Conservation (phyloP, 2,113 vertebrate genomes). For the Cryptotis parvus region DNA sequence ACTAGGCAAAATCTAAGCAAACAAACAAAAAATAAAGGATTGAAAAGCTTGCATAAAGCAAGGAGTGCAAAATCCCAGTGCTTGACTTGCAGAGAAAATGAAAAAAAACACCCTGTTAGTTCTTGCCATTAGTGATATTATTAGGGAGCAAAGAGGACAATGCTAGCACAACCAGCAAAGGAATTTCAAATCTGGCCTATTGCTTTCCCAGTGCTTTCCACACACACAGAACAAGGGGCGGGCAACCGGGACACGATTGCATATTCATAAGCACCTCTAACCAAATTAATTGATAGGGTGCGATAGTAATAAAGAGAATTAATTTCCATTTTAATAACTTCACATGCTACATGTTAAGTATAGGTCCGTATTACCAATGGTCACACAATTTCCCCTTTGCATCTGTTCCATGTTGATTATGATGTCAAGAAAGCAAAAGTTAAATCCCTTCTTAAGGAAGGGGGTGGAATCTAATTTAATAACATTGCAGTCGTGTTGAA, state of each 20-base stretch:
- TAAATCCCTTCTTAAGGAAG: slow-evolving; percentile 72
- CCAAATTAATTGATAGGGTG: slow-evolving; percentile 87
- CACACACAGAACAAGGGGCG: slow-evolving; percentile 68
- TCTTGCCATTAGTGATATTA: not conserved
- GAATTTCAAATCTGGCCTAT: not conserved
- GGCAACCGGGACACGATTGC: slow-evolving; percentile 78
- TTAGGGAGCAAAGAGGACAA: slow-evolving; percentile 34
- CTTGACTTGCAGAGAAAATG: not conserved
- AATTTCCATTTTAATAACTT: slow-evolving; percentile 85
- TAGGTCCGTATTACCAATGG: slow-evolving; percentile 67
- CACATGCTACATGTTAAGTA: slow-evolving; percentile 77
- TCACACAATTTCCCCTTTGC: slow-evolving; percentile 71
- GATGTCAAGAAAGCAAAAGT: slow-evolving; percentile 78
- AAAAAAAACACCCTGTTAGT: not conserved
- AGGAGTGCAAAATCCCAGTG: not conserved
- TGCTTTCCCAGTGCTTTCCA: not conserved
- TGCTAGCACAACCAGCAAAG: slow-evolving; percentile 4
- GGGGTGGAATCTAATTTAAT: slow-evolving; percentile 80
- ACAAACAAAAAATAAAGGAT: not conserved
- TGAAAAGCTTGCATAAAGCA: not conserved
- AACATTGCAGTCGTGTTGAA: slow-evolving; percentile 73
- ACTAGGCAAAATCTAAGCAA: too few relatives aligned
- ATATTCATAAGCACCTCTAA: slow-evolving; percentile 87
- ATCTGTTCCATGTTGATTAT: slow-evolving; percentile 71
- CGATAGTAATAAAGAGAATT: slow-evolving; percentile 85